These are phyloP conservation scores for Disparrhopalites patrizii DNA, from an alignment of 2,888 invertebrate genomes.

Conservation along the genomic window DNA sequence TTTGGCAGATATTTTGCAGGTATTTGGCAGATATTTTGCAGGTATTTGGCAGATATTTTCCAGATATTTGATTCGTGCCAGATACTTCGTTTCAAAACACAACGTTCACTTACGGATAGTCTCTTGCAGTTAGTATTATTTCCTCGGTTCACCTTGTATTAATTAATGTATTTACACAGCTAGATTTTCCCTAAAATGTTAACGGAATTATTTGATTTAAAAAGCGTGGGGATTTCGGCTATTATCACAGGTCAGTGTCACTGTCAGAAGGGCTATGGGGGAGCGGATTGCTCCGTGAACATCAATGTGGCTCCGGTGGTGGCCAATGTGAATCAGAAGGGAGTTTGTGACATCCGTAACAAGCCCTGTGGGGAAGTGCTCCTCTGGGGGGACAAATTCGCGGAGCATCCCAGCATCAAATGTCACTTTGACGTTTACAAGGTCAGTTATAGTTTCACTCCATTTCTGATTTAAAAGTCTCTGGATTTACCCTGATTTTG, in stretches of 20 bases:
- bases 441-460: conserved; percentile 41
- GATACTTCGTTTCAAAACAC: too few relatives aligned
- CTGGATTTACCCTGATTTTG: too few relatives aligned
- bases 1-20: too few relatives aligned
- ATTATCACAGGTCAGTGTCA: conserved; percentile 38
- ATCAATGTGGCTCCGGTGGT: conserved; percentile 35
- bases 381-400: conserved; percentile 48
- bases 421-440: conserved; percentile 49
- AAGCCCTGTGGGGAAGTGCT: conserved; percentile 48
- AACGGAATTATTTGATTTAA: neutral
- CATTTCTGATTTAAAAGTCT: too few relatives aligned
- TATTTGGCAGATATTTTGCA: too few relatives aligned
- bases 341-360: conserved; percentile 48
- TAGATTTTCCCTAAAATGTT: neutral
- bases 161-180: neutral
- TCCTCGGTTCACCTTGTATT: neutral
- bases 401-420: conserved; percentile 42
- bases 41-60: too few relatives aligned
- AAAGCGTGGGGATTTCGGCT: neutral
- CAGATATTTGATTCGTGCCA: too few relatives aligned
- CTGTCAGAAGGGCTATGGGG: conserved; percentile 41
- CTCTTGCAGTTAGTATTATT: neutral
- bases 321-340: conserved; percentile 36
- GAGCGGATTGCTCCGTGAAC: conserved; percentile 47
- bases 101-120: neutral